These are phyloP conservation scores for Tetrao urogallus DNA, from an alignment of 2,113 vertebrate species.

Conservation along the genomic window DNA sequence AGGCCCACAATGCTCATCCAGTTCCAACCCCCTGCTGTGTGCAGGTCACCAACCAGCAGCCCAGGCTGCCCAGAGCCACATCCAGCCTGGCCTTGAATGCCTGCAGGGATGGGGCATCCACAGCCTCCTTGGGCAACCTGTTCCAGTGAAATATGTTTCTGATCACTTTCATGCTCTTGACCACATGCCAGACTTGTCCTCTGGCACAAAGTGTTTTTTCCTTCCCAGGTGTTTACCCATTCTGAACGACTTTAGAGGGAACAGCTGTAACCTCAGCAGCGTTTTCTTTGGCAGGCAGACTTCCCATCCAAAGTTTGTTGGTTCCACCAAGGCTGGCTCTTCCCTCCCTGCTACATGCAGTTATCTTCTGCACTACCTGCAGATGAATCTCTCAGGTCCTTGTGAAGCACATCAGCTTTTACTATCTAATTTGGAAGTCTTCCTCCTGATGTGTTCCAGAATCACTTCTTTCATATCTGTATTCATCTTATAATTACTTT, in stretches of 20 bases:
- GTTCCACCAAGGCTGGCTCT: background rate
- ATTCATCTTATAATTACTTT: background rate
- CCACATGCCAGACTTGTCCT: background rate
- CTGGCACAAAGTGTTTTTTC: background rate
- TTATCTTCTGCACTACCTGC: background rate
- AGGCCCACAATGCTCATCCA: no score
- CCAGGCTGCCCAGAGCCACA: no score
- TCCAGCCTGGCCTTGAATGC: no score
- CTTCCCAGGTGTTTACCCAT: accelerated
- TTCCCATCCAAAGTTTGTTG: background rate
- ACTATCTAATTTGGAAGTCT: background rate
- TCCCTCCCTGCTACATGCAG: background rate
- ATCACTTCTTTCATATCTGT: background rate
- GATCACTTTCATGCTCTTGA: background rate
- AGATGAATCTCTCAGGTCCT: background rate
- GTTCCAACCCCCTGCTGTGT: no score
- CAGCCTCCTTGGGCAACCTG: no score
- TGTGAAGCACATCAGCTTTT: background rate
- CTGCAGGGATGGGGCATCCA: no score
- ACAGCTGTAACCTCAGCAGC: background rate
- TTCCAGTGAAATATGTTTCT: background rate
- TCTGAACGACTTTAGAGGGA: background rate
- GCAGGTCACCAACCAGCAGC: no score
- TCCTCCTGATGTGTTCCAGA: background rate
- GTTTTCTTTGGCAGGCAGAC: background rate